Conservation (phyloP, 2,797 vertebrate genomes). For the Iguana delicatissima region DNA sequence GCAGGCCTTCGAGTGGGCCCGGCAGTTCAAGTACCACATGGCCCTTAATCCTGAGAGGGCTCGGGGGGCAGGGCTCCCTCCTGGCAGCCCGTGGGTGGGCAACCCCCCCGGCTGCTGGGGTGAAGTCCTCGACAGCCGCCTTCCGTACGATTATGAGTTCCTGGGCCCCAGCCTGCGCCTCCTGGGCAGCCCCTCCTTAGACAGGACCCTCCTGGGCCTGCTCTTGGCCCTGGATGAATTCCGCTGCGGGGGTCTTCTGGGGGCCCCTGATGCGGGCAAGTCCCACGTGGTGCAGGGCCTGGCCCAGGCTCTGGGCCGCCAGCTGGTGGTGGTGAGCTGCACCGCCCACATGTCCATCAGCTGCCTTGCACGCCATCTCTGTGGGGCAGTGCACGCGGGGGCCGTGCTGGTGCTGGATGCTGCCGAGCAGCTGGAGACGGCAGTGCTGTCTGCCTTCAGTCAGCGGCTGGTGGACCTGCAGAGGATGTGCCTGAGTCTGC, state of each 20-base stretch:
- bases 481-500: conserved; percentile 72
- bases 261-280: conserved; percentile 82
- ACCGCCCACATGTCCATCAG: conserved; percentile 62
- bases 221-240: conserved; percentile 84
- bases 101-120: conserved; percentile 74
- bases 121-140: conserved; percentile 79
- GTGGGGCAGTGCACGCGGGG: conserved; percentile 85
- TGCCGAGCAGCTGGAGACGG: conserved; percentile 77
- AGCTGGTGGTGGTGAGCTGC: conserved; percentile 82
- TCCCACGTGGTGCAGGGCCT: conserved; percentile 76
- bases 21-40: conserved; percentile 85
- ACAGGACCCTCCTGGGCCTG: conserved; percentile 81
- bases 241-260: conserved; percentile 83
- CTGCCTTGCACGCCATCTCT: conserved; percentile 80
- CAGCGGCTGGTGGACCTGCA: conserved; percentile 82
- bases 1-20: conserved; percentile 88
- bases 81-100: background rate
- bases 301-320: conserved; percentile 83
- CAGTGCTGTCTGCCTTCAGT: conserved; percentile 80
- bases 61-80: background rate
- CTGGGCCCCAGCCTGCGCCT: conserved; percentile 79
- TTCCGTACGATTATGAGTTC: conserved; percentile 88
- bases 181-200: conserved; percentile 81
- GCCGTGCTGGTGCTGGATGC: conserved; percentile 86
- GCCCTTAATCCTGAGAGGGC: conserved; percentile 17